phyloP scores from a whole-genome alignment of 2,797 vertebrate species.

The Thaleichthys pacificus region DNA sequence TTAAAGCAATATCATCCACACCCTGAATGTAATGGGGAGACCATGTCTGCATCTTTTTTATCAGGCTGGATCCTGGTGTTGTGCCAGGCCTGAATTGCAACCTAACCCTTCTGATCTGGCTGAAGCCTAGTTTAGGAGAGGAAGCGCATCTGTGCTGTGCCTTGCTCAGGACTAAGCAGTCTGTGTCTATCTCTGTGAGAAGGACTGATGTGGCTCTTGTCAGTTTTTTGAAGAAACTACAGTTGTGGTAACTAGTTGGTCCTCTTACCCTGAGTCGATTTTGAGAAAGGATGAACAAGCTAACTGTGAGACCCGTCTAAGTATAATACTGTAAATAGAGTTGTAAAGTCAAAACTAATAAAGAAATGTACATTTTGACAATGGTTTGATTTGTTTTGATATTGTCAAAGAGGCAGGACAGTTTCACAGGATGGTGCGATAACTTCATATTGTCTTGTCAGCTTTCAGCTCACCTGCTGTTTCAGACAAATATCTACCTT shows the following conservation, averaged over 20 bases:
- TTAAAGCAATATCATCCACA: too few species aligned
- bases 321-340: slow-evolving; percentile 39
- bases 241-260: background rate
- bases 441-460: too few species aligned
- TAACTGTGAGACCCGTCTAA: background rate
- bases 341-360: slow-evolving; percentile 38
- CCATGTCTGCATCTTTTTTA: too few species aligned
- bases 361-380: slow-evolving; percentile 33
- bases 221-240: background rate
- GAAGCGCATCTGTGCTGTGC: background rate
- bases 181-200: background rate
- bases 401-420: background rate
- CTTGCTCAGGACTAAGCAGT: background rate
- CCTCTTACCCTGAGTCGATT: background rate
- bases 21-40: too few species aligned
- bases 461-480: background rate
- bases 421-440: too few species aligned
- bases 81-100: too few species aligned
- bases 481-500: background rate
- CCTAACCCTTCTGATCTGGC: background rate
- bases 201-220: background rate
- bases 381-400: background rate
- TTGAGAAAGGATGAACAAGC: background rate
- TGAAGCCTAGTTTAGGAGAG: background rate
- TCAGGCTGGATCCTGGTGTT: too few species aligned